A percentile compares a stretch with the other conserved stretches of the same genome.
Evolutionary conservation across 2,797 vertebrate species (phyloP).

Genomic region (Glossophaga mutica): DNA sequence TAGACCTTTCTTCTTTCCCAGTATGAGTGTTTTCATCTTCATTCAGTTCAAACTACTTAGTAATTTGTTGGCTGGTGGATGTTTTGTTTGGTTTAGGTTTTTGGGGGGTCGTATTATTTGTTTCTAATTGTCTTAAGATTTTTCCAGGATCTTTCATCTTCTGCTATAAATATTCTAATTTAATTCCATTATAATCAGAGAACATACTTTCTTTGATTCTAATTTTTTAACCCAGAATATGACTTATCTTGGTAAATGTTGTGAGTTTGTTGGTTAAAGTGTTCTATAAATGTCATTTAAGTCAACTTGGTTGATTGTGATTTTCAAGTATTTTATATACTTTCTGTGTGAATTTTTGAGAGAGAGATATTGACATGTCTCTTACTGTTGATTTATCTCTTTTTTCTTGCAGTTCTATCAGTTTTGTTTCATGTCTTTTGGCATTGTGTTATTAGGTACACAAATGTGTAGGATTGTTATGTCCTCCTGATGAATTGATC

Average conservation of each 20-base stretch:
- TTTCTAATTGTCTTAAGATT: background rate
- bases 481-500: background rate
- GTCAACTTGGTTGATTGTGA: background rate
- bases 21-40: background rate
- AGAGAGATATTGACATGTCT: background rate
- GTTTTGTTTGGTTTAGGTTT: background rate
- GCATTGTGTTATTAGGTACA: background rate
- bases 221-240: background rate
- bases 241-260: background rate
- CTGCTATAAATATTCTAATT: background rate
- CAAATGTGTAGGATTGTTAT: background rate
- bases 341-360: background rate
- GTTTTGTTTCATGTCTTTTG: background rate
- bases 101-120: background rate
- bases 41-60: background rate
- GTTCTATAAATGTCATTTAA: background rate
- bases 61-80: background rate
- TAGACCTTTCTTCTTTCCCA: background rate
- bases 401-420: background rate
- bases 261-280: background rate
- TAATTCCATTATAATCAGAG: background rate
- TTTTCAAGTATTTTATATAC: background rate
- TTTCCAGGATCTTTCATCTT: background rate
- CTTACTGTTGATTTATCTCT: background rate
- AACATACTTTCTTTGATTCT: background rate